Percentiles rank a stretch among this genome's conserved stretches.
Evolutionary conservation across 2,797 vertebrate genomes (phyloP).

Genomic region (Silurus aristotelis): DNA sequence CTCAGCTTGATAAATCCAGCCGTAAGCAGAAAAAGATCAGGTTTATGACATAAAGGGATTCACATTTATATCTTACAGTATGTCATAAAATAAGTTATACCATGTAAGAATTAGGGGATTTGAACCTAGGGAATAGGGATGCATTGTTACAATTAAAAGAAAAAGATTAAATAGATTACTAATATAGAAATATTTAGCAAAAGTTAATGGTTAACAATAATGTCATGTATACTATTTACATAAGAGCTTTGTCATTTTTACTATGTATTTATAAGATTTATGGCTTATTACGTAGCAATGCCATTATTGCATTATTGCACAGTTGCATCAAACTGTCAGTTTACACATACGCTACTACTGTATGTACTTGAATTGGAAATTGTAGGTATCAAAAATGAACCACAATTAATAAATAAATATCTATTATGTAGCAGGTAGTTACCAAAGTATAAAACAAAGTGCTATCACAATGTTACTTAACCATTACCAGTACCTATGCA

Average conservation of each 20-base stretch:
- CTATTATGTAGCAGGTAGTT: not conserved
- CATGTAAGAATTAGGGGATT: not conserved
- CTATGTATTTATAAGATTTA: not conserved
- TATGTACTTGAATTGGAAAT: not conserved
- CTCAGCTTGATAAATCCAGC: constrained; percentile 14
- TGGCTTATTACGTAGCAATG: not conserved
- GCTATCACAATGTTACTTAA: not conserved
- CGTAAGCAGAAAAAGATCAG: not conserved
- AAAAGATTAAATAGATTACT: not conserved
- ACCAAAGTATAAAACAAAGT: not conserved
- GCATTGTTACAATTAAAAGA: not conserved
- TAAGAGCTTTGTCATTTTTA: not conserved
- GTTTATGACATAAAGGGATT: not conserved
- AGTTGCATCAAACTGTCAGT: not conserved
- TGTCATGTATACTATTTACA: not conserved
- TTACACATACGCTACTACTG: not conserved
- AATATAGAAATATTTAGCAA: not conserved
- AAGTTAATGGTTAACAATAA: not conserved
- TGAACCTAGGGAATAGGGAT: not conserved
- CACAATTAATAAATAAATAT: not conserved
- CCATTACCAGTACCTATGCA: not conserved
- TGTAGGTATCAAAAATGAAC: not conserved
- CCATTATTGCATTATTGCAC: not conserved
- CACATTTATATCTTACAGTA: not conserved
- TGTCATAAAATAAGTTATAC: not conserved